Percentiles rank a stretch among this genome's conserved stretches.
phyloP scores from a whole-genome alignment of 23 tunicate species.

The Aplidium turbinatum region DNA sequence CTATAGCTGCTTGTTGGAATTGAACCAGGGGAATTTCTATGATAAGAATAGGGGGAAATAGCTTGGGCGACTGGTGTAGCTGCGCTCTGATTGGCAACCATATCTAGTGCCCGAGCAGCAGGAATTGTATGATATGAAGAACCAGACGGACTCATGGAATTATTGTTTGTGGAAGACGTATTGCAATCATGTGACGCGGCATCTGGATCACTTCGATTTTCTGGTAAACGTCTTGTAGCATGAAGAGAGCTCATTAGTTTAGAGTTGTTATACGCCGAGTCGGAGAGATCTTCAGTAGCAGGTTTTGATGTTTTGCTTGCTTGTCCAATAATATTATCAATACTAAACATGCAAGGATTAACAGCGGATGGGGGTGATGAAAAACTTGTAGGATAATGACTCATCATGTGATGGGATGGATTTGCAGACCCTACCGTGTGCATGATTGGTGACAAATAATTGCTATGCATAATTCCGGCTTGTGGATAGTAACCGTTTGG shows the following conservation, averaged over 20 bases:
- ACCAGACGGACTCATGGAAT: conserved; percentile 30
- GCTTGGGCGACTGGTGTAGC: conserved; percentile 32
- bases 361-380: conserved; percentile 45
- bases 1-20: conserved; percentile 22
- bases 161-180: neutral
- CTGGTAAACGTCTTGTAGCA: conserved; percentile 27
- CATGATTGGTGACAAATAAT: conserved; percentile 66
- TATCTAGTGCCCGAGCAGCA: conserved; percentile 12
- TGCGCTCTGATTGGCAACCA: conserved; percentile 20
- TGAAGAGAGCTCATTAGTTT: conserved; percentile 22
- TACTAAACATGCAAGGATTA: conserved; percentile 78
- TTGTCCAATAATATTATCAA: conserved; percentile 89
- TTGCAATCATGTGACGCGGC: conserved; percentile 22
- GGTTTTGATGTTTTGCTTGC: conserved; percentile 24
- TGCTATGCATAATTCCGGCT: conserved; percentile 35
- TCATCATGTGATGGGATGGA: conserved; percentile 56
- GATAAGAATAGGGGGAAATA: conserved; percentile 48
- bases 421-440: conserved; percentile 43
- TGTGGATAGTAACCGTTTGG: conserved; percentile 63
- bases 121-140: conserved; percentile 35
- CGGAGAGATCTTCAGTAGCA: conserved; percentile 1
- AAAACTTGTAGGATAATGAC: conserved; percentile 62
- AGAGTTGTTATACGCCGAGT: conserved; percentile 2
- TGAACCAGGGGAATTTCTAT: conserved; percentile 36
- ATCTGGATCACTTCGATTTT: no score